These are phyloP conservation scores for Melikaiella ostensackeni DNA, from an alignment of 2,888 invertebrate species.

Conservation along the genomic window DNA sequence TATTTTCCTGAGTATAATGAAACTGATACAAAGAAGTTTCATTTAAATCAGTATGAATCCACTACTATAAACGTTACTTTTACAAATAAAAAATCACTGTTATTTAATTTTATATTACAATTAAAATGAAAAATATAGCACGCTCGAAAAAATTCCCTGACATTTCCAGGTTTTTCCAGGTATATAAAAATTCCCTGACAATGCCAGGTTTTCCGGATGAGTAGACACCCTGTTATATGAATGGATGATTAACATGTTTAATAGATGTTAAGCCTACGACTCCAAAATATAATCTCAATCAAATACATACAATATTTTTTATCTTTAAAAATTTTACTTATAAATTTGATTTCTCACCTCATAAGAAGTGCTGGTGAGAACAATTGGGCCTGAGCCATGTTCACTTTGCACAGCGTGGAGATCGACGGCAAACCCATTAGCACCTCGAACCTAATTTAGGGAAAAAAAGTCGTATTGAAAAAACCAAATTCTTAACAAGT, in stretches of 20 bases:
- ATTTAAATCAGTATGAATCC: no score
- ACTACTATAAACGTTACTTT: no score
- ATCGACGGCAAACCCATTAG: conserved; percentile 67
- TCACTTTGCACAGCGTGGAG: conserved; percentile 69
- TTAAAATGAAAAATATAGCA: no score
- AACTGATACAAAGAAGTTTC: no score
- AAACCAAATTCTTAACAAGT: not conserved
- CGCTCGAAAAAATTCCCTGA: no score
- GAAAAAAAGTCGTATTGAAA: not conserved
- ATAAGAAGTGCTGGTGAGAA: conserved; percentile 66
- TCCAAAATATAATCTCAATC: not conserved
- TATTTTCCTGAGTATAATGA: no score
- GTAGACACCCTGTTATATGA: no score
- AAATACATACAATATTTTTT: not conserved
- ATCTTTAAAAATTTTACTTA: not conserved
- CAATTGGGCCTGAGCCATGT: conserved; percentile 68
- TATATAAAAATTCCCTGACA: no score
- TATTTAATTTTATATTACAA: no score
- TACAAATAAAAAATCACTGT: no score
- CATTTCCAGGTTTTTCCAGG: no score
- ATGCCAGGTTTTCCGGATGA: no score
- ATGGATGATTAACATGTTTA: not conserved
- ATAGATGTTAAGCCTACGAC: not conserved
- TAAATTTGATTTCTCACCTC: conserved; percentile 59
- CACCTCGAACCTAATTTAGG: conserved; percentile 44